Conservation (phyloP, 2,888 invertebrate genomes). For the Choreutis nemorana region DNA sequence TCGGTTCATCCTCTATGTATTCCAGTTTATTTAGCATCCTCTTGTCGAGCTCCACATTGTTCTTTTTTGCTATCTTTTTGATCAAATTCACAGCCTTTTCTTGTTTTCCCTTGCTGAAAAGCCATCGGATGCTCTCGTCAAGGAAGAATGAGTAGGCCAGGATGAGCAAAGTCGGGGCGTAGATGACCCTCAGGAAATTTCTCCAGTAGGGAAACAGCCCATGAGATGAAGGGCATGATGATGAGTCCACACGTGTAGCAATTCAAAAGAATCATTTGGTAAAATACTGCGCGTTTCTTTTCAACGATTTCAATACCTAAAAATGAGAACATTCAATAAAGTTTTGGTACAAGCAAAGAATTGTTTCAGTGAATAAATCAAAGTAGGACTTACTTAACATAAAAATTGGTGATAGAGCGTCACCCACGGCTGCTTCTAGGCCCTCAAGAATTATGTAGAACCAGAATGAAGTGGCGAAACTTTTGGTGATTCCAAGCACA, state of each 20-base stretch:
- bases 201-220: conserved; percentile 55
- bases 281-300: conserved; percentile 42
- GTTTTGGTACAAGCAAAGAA: not conserved
- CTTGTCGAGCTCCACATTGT: conserved; percentile 32
- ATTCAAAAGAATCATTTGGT: conserved; percentile 53
- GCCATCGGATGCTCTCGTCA: conserved; percentile 55
- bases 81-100: conserved; percentile 35
- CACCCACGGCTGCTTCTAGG: conserved; percentile 48
- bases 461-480: conserved; percentile 43
- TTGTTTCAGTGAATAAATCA: not conserved
- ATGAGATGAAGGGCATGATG: conserved; percentile 47
- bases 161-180: conserved; percentile 46
- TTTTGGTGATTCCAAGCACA: conserved; percentile 41
- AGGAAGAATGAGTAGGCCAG: conserved; percentile 43
- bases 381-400: conserved; percentile 40
- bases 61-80: conserved; percentile 43
- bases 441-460: conserved; percentile 36
- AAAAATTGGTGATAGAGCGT: conserved; percentile 52
- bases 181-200: conserved; percentile 44
- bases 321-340: not conserved
- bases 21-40: conserved; percentile 30
- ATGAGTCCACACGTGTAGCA: conserved; percentile 49
- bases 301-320: conserved; percentile 54
- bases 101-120: conserved; percentile 48
- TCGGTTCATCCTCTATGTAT: conserved; percentile 25